Conservation (phyloP, 2,797 vertebrate genomes). For the Mormyrops boulengeri region DNA sequence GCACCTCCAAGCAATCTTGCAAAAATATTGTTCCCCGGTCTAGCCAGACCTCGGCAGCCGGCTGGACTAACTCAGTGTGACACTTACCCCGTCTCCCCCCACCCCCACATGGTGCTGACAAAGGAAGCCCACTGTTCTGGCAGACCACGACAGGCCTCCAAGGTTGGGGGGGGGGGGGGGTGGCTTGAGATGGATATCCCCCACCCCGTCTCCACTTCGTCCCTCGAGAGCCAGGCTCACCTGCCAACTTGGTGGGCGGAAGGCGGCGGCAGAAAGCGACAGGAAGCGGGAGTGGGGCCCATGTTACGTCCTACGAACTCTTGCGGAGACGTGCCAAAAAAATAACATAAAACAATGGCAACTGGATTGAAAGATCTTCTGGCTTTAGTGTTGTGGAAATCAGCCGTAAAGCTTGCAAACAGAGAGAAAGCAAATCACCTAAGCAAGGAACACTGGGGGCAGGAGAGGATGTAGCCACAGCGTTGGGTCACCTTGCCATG, state of each 20-base stretch:
- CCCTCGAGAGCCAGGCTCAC: slow-evolving; percentile 52
- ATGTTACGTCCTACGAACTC: slow-evolving; percentile 6
- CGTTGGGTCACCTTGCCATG: background rate
- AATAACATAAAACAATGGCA: background rate
- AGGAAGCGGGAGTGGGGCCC: slow-evolving; percentile 41
- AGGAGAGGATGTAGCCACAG: background rate
- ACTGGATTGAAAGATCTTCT: slow-evolving; percentile 31
- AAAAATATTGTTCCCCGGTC: slow-evolving; percentile 70
- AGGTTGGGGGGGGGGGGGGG: slow-evolving; percentile 33
- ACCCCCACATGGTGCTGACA: too few species aligned
- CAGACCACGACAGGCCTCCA: slow-evolving; percentile 39
- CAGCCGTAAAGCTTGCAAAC: slow-evolving; percentile 7
- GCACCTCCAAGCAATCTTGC: slow-evolving; percentile 59
- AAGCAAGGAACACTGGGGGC: slow-evolving; percentile 11
- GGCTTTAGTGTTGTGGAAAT: slow-evolving; percentile 27
- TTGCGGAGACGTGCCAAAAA: slow-evolving; percentile 24
- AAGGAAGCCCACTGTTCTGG: slow-evolving; percentile 36
- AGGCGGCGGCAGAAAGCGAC: slow-evolving; percentile 40
- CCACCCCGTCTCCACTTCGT: slow-evolving; percentile 50
- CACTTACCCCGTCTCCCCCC: slow-evolving; percentile 39
- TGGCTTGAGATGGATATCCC: slow-evolving; percentile 32
- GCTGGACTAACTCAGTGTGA: slow-evolving; percentile 68
- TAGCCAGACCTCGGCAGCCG: slow-evolving; percentile 54
- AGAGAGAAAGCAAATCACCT: slow-evolving; percentile 28
- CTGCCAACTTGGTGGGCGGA: slow-evolving; percentile 68